phyloP scores from a whole-genome alignment of 2,113 vertebrate genomes.

The Callospermophilus lateralis region DNA sequence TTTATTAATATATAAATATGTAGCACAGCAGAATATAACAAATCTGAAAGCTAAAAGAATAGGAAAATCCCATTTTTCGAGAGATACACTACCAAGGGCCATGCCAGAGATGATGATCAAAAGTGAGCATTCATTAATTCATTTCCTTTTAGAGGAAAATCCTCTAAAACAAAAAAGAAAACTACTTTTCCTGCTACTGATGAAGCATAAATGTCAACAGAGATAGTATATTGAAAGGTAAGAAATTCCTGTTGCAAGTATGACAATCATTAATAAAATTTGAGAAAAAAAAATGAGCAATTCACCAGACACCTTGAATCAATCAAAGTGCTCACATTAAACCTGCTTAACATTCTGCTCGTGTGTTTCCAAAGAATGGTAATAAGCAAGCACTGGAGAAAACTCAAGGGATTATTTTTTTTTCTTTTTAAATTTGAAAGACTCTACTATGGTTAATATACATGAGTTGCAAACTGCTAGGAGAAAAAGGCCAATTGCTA shows the following conservation, averaged over 20 bases:
- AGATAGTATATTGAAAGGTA: neutral
- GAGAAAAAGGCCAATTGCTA: conserved; percentile 47
- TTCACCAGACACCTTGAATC: conserved; percentile 31
- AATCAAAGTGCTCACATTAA: conserved; percentile 42
- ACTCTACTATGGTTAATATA: conserved; percentile 65
- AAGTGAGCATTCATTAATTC: neutral
- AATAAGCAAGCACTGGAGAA: conserved; percentile 51
- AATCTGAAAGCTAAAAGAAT: neutral
- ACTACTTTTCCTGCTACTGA: neutral
- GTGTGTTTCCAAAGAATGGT: conserved; percentile 5
- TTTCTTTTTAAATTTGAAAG: conserved; percentile 68
- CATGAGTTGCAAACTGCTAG: conserved; percentile 58
- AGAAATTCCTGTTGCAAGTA: neutral
- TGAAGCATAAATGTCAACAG: neutral
- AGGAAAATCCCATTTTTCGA: neutral
- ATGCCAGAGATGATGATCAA: neutral
- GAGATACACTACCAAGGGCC: neutral
- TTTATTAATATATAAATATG: neutral
- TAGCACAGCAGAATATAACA: neutral
- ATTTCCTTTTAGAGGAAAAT: too few species aligned
- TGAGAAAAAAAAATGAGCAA: conserved; percentile 31
- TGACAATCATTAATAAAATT: conserved; percentile 30
- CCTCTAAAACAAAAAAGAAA: neutral
- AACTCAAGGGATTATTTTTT: conserved; percentile 57
- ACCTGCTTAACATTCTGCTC: conserved; percentile 57